phyloP scores from a whole-genome alignment of 1,140 invertebrate species.

The Episyrphus balteatus region DNA sequence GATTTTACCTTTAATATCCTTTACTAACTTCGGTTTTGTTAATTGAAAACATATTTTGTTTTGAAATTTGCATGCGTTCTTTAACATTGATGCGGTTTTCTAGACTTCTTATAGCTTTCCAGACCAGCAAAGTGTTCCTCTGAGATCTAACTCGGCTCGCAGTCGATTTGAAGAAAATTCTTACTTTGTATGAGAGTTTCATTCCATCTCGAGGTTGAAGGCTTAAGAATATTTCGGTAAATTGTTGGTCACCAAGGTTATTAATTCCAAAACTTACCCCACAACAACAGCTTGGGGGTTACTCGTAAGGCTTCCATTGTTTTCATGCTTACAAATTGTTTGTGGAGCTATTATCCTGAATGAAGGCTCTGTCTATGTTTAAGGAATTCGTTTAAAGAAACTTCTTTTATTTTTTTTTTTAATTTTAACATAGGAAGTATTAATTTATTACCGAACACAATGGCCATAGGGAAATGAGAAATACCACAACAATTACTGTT shows the following conservation, averaged over 20 bases:
- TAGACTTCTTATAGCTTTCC: conserved; percentile 1
- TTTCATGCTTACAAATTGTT: conserved; percentile 2
- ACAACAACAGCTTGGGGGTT: neutral
- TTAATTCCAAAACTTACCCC: neutral
- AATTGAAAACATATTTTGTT: conserved; percentile 3
- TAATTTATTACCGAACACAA: no score
- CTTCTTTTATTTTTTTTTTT: no score
- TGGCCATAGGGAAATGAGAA: no score
- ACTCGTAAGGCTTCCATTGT: neutral
- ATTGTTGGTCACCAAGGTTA: neutral
- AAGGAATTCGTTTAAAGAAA: no score
- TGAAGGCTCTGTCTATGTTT: neutral
- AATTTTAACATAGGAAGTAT: no score
- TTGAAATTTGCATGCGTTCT: conserved; percentile 1
- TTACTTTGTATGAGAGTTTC: conserved; percentile 4
- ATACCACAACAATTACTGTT: no score
- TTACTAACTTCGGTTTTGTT: neutral
- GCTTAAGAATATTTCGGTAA: no score
- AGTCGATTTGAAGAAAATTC: conserved; percentile 4
- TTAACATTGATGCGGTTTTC: conserved; percentile 1
- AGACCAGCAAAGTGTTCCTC: conserved; percentile 1
- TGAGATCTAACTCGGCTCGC: neutral
- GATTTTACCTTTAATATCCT: neutral
- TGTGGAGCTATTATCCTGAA: conserved; percentile 5
- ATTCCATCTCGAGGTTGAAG: conserved; percentile 4